Percentiles rank a stretch among this genome's conserved stretches.
Evolutionary conservation across 2,113 vertebrate genomes (phyloP).

Genomic region (Lepus timidus): DNA sequence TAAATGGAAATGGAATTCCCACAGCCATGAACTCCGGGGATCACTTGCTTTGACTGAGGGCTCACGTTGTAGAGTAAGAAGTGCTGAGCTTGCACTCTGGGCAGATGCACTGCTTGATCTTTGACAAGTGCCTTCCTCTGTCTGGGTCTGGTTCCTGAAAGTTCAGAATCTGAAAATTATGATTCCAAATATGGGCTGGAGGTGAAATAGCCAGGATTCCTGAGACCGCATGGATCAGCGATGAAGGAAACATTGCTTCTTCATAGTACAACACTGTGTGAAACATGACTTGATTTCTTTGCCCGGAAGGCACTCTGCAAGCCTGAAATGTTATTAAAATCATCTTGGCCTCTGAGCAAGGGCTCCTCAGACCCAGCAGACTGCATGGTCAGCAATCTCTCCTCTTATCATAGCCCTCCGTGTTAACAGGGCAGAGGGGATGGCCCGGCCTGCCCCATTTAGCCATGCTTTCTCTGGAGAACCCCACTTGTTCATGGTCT

Average conservation of each 20-base stretch:
- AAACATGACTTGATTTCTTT: not conserved
- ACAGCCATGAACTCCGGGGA: not conserved
- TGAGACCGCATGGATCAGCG: rapidly evolving
- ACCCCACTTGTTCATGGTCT: slow-evolving; percentile 28
- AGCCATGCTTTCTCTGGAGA: not conserved
- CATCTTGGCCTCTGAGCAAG: not conserved
- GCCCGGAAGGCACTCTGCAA: not conserved
- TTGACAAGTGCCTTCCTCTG: not conserved
- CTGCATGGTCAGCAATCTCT: rapidly evolving
- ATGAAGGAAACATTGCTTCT: not conserved
- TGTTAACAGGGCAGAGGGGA: rapidly evolving
- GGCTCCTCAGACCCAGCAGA: not conserved
- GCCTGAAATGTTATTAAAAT: not conserved
- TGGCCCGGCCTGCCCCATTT: not conserved
- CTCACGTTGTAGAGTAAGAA: not conserved
- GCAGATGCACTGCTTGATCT: not conserved
- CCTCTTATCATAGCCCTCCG: rapidly evolving
- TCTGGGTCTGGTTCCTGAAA: not conserved
- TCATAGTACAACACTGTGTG: rapidly evolving
- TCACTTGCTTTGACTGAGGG: not conserved
- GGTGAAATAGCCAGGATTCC: not conserved
- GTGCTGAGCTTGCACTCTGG: too few species aligned
- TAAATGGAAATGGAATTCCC: not conserved
- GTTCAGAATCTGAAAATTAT: not conserved
- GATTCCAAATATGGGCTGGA: not conserved